Conservation (phyloP, 2,113 vertebrate species). For the Xenotilapia flavipinnis region DNA sequence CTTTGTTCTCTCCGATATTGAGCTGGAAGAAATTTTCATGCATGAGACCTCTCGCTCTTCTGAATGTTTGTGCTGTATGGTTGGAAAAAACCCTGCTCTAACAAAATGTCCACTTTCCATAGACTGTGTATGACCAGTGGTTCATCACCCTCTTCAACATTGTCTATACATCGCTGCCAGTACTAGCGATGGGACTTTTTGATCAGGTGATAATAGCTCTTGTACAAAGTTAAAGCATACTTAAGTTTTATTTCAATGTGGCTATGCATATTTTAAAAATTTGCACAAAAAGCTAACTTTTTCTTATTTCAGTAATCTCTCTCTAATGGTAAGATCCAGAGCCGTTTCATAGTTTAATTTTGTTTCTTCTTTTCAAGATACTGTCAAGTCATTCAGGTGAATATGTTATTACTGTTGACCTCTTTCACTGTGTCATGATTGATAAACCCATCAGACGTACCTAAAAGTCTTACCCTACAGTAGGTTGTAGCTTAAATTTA, state of each 20-base stretch:
- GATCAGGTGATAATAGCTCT: conserved; percentile 70
- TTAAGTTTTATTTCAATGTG: neutral
- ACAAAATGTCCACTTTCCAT: conserved; percentile 21
- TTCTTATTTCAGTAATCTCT: neutral
- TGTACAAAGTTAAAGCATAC: neutral
- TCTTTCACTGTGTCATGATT: neutral
- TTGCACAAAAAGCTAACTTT: neutral
- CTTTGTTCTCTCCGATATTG: neutral
- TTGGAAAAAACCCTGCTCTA: neutral
- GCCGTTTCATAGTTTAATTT: neutral
- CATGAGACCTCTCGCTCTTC: neutral
- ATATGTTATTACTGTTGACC: neutral
- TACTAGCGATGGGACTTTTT: conserved; percentile 83
- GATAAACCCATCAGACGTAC: neutral
- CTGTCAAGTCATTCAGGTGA: conserved; percentile 14
- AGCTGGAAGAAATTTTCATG: neutral
- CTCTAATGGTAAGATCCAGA: neutral
- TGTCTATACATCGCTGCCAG: conserved; percentile 80
- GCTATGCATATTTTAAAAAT: neutral
- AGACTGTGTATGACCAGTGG: conserved; percentile 86
- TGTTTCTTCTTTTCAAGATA: conserved; percentile 19
- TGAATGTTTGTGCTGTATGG: neutral
- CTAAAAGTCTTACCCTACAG: neutral
- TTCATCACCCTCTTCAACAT: conserved; percentile 84
- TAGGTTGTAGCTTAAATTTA: neutral